These are phyloP conservation scores for Lasiommata megera DNA, from an alignment of 2,888 invertebrate species.

Conservation along the genomic window DNA sequence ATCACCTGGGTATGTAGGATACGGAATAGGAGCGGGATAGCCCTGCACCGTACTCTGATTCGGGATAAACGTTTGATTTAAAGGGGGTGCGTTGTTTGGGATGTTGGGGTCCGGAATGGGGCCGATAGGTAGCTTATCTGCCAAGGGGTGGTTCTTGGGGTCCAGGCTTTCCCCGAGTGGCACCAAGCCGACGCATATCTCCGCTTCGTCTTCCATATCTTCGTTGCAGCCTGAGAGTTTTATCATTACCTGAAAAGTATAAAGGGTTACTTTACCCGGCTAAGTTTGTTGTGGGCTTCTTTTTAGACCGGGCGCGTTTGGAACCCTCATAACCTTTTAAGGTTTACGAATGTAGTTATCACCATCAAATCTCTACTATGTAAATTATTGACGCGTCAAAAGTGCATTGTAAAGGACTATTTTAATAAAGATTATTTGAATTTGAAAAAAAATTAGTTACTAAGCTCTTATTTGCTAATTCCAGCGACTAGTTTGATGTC, in stretches of 20 bases:
- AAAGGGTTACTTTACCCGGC: no score
- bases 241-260: conserved; percentile 47
- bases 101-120: conserved; percentile 42
- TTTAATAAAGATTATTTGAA: no score
- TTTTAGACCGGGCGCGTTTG: no score
- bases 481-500: no score
- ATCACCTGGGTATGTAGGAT: conserved; percentile 12
- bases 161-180: conserved; percentile 38
- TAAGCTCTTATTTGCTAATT: no score
- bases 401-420: no score
- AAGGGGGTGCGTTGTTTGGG: background rate
- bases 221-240: conserved; percentile 59
- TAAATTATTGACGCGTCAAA: no score
- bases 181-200: conserved; percentile 55
- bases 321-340: no score
- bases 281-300: no score
- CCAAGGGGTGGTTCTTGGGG: conserved; percentile 45
- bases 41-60: conserved; percentile 12
- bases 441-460: no score
- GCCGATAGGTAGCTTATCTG: conserved; percentile 45
- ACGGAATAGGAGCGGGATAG: conserved; percentile 34
- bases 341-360: no score
- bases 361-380: no score
- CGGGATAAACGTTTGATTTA: background rate
- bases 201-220: conserved; percentile 50